phyloP scores from a whole-genome alignment of 2,797 vertebrate genomes.

The Phataginus tricuspis region DNA sequence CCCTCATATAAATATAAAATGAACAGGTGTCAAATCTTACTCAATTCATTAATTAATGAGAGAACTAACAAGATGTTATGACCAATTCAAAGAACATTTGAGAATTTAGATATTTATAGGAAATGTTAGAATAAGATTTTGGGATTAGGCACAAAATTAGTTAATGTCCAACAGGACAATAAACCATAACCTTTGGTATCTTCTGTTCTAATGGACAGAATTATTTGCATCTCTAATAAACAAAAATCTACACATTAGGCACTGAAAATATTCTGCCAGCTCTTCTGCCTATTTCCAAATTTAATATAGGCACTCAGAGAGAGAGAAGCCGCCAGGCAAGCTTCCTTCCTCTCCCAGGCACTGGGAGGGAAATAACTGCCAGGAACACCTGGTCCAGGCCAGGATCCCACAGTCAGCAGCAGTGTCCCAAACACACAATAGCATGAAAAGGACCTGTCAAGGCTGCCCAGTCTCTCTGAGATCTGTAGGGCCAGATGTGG shows the following conservation, averaged over 20 bases:
- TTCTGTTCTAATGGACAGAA: background rate
- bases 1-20: constrained; percentile 14
- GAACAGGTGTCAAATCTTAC: constrained; percentile 24
- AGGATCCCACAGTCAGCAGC: background rate
- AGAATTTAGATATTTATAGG: constrained; percentile 25
- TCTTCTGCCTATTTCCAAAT: background rate
- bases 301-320: background rate
- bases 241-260: background rate
- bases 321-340: background rate
- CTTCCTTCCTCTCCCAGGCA: background rate
- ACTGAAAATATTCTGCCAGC: background rate
- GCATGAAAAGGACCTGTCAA: background rate
- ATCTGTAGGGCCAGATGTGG: background rate
- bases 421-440: background rate
- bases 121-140: constrained; percentile 14
- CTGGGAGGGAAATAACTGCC: background rate
- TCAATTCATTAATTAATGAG: background rate
- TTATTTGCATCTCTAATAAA: background rate
- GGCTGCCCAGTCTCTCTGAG: background rate
- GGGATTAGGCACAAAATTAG: background rate
- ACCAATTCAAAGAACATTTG: background rate
- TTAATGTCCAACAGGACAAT: background rate
- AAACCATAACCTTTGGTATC: background rate
- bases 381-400: background rate
- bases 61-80: background rate